Percentiles rank a stretch among this genome's conserved stretches.
Conservation (phyloP, 2,888 invertebrate species). For the Drosophila emarginata region DNA sequence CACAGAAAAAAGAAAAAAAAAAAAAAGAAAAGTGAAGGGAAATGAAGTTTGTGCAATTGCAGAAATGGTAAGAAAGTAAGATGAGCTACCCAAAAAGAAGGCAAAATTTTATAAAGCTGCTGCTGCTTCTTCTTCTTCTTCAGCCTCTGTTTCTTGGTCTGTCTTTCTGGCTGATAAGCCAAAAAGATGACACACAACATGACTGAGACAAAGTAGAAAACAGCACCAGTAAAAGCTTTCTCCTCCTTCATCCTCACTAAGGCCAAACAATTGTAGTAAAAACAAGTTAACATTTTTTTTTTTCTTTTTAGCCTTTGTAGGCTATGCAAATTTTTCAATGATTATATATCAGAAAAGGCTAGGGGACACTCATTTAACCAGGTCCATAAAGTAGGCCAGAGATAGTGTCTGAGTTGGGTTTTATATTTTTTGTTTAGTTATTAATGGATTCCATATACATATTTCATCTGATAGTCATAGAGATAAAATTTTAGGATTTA, state of each 20-base stretch:
- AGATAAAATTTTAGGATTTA: not conserved
- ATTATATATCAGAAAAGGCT: not conserved
- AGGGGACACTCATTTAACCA: too few relatives aligned
- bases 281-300: not conserved
- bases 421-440: not conserved
- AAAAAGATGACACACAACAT: conserved; percentile 69
- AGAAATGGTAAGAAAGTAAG: conserved; percentile 28
- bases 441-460: not conserved
- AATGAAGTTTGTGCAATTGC: conserved; percentile 49
- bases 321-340: conserved; percentile 1
- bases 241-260: conserved; percentile 26
- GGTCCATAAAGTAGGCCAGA: not conserved
- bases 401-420: not conserved
- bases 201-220: conserved; percentile 8
- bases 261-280: conserved; percentile 2
- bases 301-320: not conserved
- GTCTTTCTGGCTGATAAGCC: conserved; percentile 61
- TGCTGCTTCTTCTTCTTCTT: conserved; percentile 49
- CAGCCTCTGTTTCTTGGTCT: not conserved
- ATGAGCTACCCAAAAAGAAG: conserved; percentile 44
- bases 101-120: conserved; percentile 66
- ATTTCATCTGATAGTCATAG: not conserved
- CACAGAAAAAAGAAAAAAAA: conserved; percentile 1
- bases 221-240: conserved; percentile 29
- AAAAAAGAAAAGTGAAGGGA: conserved; percentile 65